phyloP scores from a whole-genome alignment of 1,140 invertebrate genomes.

The Aphelenchoides fujianensis region DNA sequence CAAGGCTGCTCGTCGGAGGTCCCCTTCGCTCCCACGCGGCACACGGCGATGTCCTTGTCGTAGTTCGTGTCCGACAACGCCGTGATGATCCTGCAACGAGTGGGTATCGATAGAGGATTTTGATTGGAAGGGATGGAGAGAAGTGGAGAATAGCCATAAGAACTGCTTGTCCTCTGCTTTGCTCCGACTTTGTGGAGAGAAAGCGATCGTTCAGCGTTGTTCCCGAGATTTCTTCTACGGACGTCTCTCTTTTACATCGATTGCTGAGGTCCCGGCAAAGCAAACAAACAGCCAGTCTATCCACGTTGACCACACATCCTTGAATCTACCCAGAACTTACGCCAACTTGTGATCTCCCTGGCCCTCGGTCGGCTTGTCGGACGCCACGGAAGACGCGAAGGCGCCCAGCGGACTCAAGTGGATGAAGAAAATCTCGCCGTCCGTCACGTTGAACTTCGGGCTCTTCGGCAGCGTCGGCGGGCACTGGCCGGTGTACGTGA shows the following conservation, averaged over 20 bases:
- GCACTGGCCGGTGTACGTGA: too few species aligned
- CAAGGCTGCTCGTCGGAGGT: conserved; percentile 38
- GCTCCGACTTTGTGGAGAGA: too few species aligned
- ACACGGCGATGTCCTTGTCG: conserved; percentile 35
- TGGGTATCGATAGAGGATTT: too few species aligned
- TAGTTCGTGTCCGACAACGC: conserved; percentile 35
- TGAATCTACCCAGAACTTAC: conserved; percentile 11
- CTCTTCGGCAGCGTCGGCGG: too few species aligned
- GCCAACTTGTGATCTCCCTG: conserved; percentile 33
- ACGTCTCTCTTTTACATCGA: background rate
- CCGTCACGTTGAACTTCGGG: too few species aligned
- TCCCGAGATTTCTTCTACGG: background rate
- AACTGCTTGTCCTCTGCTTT: too few species aligned
- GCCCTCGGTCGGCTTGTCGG: conserved; percentile 40
- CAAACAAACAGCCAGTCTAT: background rate
- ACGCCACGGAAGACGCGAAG: background rate
- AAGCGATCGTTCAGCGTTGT: too few species aligned
- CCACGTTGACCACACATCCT: background rate
- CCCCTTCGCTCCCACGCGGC: conserved; percentile 24
- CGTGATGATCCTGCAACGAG: conserved; percentile 35
- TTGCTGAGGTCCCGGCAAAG: background rate
- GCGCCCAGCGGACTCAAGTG: conserved; percentile 1
- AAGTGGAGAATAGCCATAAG: too few species aligned
- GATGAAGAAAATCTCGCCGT: conserved; percentile 8
- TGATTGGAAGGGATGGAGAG: too few species aligned